phyloP scores from a whole-genome alignment of 2,113 vertebrate genomes.

The Percina caprodes region DNA sequence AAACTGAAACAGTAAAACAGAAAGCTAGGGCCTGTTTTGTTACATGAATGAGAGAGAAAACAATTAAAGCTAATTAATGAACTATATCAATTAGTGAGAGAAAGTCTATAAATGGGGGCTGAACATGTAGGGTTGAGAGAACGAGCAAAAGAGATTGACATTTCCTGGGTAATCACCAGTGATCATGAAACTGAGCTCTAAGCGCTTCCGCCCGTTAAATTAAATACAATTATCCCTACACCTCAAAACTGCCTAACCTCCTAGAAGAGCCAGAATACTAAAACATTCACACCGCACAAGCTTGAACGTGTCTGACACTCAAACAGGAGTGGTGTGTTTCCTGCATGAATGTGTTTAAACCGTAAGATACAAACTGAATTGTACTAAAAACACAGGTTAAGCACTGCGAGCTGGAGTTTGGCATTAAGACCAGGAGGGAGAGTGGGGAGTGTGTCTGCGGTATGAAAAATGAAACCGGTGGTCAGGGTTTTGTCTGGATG shows the following conservation, averaged over 20 bases:
- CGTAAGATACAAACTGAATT: not conserved
- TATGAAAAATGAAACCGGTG: slow-evolving; percentile 34
- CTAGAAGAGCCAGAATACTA: slow-evolving; percentile 35
- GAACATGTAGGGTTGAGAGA: slow-evolving; percentile 13
- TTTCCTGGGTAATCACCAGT: slow-evolving; percentile 67
- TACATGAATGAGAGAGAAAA: not conserved
- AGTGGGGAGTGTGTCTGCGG: not conserved
- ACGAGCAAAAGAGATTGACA: slow-evolving; percentile 35
- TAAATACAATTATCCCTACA: slow-evolving; percentile 67
- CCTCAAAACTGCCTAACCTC: slow-evolving; percentile 47
- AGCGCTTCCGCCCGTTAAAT: slow-evolving; percentile 75
- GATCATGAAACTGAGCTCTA: slow-evolving; percentile 67
- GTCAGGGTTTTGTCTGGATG: slow-evolving; percentile 46
- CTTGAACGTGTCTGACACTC: slow-evolving; percentile 30
- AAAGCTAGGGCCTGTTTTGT: not conserved
- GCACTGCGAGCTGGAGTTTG: not conserved
- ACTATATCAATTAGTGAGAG: slow-evolving; percentile 15
- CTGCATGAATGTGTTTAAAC: slow-evolving; percentile 25
- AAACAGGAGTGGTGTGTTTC: slow-evolving; percentile 1
- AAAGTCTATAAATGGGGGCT: not conserved
- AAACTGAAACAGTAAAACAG: not conserved
- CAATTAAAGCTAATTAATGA: slow-evolving; percentile 10
- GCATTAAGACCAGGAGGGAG: not conserved
- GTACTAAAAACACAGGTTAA: slow-evolving; percentile 1
- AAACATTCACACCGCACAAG: slow-evolving; percentile 18